phyloP scores from a whole-genome alignment of 1,140 invertebrate genomes.

The Apolygus lucorum region DNA sequence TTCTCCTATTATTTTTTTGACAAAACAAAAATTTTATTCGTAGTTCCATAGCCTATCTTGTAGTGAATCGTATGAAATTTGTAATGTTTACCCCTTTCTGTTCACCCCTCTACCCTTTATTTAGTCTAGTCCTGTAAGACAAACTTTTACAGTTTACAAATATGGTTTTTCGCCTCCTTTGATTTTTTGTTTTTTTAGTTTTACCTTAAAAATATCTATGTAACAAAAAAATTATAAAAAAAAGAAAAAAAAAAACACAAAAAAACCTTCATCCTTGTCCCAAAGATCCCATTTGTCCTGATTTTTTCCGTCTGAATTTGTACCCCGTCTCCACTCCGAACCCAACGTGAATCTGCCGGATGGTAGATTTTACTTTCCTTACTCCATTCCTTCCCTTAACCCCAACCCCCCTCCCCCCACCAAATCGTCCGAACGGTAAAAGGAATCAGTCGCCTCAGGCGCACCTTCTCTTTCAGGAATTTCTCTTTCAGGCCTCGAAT shows the following conservation, averaged over 20 bases:
- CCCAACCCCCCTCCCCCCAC: background rate
- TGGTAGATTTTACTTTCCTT: no score
- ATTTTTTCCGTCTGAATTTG: no score
- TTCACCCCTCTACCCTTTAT: background rate
- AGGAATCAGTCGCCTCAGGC: conserved; percentile 5
- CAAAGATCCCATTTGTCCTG: no score
- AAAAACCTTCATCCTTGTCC: background rate
- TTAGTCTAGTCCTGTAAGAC: conserved; percentile 7
- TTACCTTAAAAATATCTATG: background rate
- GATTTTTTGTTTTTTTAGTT: background rate
- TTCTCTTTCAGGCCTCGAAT: no score
- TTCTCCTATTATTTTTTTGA: background rate
- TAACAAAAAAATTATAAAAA: background rate
- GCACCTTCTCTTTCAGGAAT: no score
- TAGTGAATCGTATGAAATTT: background rate
- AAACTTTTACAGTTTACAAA: background rate
- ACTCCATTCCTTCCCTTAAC: background rate
- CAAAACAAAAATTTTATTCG: no score
- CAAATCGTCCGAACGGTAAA: conserved; percentile 7
- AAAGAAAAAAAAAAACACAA: background rate
- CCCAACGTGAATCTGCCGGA: no score
- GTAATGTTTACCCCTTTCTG: background rate
- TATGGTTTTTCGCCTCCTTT: background rate
- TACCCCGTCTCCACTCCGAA: no score
- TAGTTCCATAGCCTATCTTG: no score